phyloP scores from a whole-genome alignment of 2,113 vertebrate species.

The Dicentrarchus labrax region DNA sequence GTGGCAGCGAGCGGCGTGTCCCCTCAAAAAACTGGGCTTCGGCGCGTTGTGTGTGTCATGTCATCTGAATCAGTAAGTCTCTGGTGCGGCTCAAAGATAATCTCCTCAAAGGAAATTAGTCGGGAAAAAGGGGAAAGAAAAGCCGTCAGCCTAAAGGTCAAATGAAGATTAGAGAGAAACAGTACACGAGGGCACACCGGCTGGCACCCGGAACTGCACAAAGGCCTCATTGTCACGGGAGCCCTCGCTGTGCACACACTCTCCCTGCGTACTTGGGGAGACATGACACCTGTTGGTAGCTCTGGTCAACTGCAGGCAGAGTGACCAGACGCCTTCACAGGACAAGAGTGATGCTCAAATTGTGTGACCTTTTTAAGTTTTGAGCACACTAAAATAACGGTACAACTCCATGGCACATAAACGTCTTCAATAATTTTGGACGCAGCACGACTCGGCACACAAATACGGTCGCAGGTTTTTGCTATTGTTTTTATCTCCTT shows the following conservation, averaged over 20 bases:
- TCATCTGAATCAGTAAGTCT: constrained; percentile 55
- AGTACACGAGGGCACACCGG: constrained; percentile 78
- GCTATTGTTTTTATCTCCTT: neutral
- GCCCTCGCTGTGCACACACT: constrained; percentile 41
- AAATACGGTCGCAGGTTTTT: constrained; percentile 1
- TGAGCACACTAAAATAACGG: neutral
- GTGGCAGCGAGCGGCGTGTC: constrained; percentile 12
- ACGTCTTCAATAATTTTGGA: neutral
- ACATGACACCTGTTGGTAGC: constrained; percentile 82
- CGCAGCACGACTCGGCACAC: neutral
- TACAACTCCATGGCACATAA: neutral
- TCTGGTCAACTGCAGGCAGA: constrained; percentile 59
- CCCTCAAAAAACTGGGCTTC: constrained; percentile 28
- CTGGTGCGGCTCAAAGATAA: constrained; percentile 60
- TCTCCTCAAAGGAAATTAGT: constrained; percentile 77
- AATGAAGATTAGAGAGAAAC: constrained; percentile 84
- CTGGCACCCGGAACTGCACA: constrained; percentile 80
- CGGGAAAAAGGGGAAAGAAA: constrained; percentile 72
- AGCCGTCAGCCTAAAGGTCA: constrained; percentile 81
- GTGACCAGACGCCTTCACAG: constrained; percentile 1
- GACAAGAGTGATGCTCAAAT: neutral
- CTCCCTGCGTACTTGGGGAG: constrained; percentile 45
- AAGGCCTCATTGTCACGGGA: constrained; percentile 81
- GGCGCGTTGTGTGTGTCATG: constrained; percentile 42
- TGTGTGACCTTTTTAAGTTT: neutral